phyloP scores from a whole-genome alignment of 1,140 invertebrate genomes.

The Acromyrmex heyeri region DNA sequence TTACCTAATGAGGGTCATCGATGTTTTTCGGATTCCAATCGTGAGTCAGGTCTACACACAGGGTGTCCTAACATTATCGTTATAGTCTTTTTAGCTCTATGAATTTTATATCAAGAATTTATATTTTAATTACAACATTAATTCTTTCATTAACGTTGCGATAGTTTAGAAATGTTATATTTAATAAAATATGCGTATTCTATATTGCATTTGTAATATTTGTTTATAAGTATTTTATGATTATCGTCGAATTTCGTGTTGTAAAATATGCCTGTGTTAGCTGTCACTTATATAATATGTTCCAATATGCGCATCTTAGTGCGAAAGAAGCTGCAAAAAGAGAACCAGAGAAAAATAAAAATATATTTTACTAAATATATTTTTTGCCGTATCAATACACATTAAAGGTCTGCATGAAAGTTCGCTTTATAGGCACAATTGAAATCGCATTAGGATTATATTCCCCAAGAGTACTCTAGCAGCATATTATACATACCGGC shows the following conservation, averaged over 20 bases:
- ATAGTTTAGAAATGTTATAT: neutral
- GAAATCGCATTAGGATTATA: slow-evolving; percentile 42
- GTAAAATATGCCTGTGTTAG: neutral
- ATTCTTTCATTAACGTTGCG: neutral
- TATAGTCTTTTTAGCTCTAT: neutral
- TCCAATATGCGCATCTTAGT: too few relatives aligned
- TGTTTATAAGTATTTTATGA: neutral
- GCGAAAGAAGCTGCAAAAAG: neutral
- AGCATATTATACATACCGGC: neutral
- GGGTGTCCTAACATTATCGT: slow-evolving; percentile 20
- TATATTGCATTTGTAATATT: neutral
- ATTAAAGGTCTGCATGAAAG: neutral
- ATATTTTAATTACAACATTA: neutral
- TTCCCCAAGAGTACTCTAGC: slow-evolving; percentile 53
- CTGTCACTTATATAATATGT: neutral
- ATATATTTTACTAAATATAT: neutral
- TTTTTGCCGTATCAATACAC: neutral
- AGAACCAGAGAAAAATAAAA: neutral
- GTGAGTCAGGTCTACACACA: neutral
- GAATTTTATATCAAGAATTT: neutral
- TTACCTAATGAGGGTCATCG: slow-evolving; percentile 39
- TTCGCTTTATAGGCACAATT: neutral
- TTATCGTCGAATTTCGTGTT: neutral
- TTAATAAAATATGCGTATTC: neutral
- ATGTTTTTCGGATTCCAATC: slow-evolving; percentile 18